Conservation (phyloP, 2,888 invertebrate genomes). For the Eucera pruinosa region DNA sequence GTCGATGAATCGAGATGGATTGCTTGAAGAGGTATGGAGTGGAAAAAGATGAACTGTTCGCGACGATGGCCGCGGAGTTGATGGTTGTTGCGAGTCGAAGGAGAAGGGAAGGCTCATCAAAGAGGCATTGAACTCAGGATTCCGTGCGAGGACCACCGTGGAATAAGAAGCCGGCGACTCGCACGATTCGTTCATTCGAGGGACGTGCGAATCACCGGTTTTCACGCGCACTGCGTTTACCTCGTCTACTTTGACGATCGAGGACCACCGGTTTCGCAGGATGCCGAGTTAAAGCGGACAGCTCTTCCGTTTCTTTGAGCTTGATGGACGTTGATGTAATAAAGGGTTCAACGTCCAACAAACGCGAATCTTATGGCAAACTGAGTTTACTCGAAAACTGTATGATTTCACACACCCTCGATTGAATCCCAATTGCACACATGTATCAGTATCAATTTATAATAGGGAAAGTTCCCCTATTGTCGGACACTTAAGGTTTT, state of each 20-base stretch:
- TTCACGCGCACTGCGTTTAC: conserved; percentile 43
- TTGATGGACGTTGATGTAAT: conserved; percentile 37
- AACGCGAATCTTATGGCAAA: conserved; percentile 25
- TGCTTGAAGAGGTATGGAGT: background rate
- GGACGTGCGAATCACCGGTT: conserved; percentile 57
- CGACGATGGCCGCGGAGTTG: conserved; percentile 48
- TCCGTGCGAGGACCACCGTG: conserved; percentile 73
- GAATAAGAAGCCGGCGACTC: conserved; percentile 68
- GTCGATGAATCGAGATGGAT: background rate
- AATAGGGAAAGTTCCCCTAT: too few relatives aligned
- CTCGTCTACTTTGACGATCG: conserved; percentile 38
- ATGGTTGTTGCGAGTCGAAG: conserved; percentile 45
- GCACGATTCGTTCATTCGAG: conserved; percentile 57
- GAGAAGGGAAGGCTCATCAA: conserved; percentile 74
- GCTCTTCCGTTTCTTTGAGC: conserved; percentile 26
- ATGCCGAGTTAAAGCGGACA: conserved; percentile 3
- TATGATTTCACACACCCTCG: too few relatives aligned
- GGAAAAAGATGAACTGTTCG: conserved; percentile 57
- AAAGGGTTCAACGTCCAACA: conserved; percentile 21
- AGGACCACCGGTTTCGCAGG: conserved; percentile 37
- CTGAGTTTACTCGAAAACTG: too few relatives aligned
- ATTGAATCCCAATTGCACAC: too few relatives aligned
- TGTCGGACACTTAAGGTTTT: too few relatives aligned
- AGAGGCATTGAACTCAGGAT: conserved; percentile 77
- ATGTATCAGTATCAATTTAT: too few relatives aligned